Percentiles rank a stretch among this genome's conserved stretches.
Conservation (phyloP, 2,888 invertebrate species). For the Frankliniella fusca region DNA sequence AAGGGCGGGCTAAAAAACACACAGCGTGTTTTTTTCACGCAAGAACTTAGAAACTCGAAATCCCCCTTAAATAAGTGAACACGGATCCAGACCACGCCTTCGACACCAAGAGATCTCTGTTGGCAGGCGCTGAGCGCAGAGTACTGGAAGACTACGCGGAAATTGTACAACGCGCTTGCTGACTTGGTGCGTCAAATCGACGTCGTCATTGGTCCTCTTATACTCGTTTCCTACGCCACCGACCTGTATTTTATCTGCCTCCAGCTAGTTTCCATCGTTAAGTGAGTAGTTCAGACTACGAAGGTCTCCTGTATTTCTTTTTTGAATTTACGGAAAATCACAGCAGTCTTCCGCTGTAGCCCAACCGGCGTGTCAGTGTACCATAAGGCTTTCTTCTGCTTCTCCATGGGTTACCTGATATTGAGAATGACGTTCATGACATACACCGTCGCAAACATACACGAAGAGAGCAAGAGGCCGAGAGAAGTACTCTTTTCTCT, state of each 20-base stretch:
- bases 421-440: conserved; percentile 7
- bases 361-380: neutral
- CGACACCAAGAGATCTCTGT: neutral
- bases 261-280: neutral
- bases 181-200: neutral
- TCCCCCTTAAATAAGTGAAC: too few relatives aligned
- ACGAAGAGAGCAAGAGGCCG: conserved; percentile 9
- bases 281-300: too few relatives aligned
- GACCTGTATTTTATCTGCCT: conserved; percentile 16
- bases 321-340: too few relatives aligned
- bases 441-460: neutral
- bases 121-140: neutral
- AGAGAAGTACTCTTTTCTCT: neutral
- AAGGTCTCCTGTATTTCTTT: too few relatives aligned
- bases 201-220: neutral
- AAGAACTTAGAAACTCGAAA: too few relatives aligned
- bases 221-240: conserved; percentile 4
- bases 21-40: too few relatives aligned
- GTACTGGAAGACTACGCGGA: neutral
- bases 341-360: too few relatives aligned
- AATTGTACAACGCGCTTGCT: neutral
- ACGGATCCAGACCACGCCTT: neutral
- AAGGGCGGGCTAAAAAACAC: too few relatives aligned
- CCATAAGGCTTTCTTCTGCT: conserved; percentile 3
- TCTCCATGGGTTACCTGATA: conserved; percentile 11